Base-by-base conservation (phyloP, 2,888 invertebrate species). In the Drosophila buzzatii region DNA sequence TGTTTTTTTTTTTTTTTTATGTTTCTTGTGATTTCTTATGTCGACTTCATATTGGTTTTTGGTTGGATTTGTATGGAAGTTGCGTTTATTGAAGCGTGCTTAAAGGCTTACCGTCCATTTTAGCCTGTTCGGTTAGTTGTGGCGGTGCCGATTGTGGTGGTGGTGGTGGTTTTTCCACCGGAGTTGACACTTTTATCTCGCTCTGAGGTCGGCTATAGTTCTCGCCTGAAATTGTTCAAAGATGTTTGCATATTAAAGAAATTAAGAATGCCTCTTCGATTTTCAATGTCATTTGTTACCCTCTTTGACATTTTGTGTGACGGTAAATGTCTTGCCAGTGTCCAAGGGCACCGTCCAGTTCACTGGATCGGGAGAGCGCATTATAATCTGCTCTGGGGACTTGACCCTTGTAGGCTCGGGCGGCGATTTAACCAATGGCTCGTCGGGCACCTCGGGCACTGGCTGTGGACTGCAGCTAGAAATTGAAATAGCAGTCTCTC, bases 331-430 rank as follows among this genome's bases (percentile, higher is more conserved):
- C 94, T 97, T 98, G 88, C 98, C 97, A 82, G 97, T 98, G 93
- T 98, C 98, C 91, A 98, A 94, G 62, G 98, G 98, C 72, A 98
- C 98, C 58, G 98, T 98, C 98, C 98, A 98, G 94, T 98, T 98
- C 89, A 98, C 98, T 59, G 98, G 98, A 94, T 98, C 98, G 16
- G 98, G 98, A 23, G 98, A 98, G 82, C 97, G 95, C 96, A 98
- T 97, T 92, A 97, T 95, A 93, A 97, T 97, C 93, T 97, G 97
- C 92, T 98, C 98, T 1, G 98, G 98, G 14, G 98, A 98, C 93
- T 98, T 98, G 73, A 98, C 98, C 90, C 98, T 94, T 52, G 98
- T 98, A 51, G 98, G 98, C 91, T 98, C 98, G 53, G 98, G 98
- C 0, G 98, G 98, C 23, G 98, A 98, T 93, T 98, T 98, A 35